phyloP scores from a whole-genome alignment of 92 coral and sea anemone species.

The Porites lobata region DNA sequence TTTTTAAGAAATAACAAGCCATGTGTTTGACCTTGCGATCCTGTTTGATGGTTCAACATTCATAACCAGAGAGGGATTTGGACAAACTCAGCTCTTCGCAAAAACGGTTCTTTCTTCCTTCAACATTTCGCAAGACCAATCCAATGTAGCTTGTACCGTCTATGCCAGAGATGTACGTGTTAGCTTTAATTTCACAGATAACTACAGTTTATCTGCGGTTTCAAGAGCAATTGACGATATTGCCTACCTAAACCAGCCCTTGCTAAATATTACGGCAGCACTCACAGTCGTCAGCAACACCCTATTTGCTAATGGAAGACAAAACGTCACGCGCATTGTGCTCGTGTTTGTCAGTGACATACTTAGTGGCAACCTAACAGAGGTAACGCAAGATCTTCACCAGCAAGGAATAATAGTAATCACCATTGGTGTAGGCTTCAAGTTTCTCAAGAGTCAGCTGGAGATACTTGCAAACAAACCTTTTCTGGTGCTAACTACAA shows the following conservation, averaged over 20 bases:
- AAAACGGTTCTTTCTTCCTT: slow-evolving; percentile 39
- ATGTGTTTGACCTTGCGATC: slow-evolving; percentile 39
- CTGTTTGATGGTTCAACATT: slow-evolving; percentile 63
- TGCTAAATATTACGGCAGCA: slow-evolving; percentile 28
- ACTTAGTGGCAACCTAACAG: slow-evolving; percentile 31
- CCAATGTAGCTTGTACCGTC: slow-evolving; percentile 62
- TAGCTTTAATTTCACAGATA: slow-evolving; percentile 51
- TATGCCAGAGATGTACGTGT: slow-evolving; percentile 35
- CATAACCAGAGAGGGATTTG: slow-evolving; percentile 44
- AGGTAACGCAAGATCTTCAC: slow-evolving; percentile 20
- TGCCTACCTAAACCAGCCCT: slow-evolving; percentile 43
- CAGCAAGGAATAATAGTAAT: slow-evolving; percentile 27
- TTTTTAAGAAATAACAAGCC: neutral
- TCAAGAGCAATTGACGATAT: slow-evolving; percentile 51
- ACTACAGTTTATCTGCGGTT: slow-evolving; percentile 36
- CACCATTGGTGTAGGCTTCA: slow-evolving; percentile 48
- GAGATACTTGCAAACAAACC: slow-evolving; percentile 36
- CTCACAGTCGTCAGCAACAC: slow-evolving; percentile 21
- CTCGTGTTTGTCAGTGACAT: slow-evolving; percentile 49
- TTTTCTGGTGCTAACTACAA: slow-evolving; percentile 15
- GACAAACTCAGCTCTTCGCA: slow-evolving; percentile 35
- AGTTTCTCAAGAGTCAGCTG: slow-evolving; percentile 16
- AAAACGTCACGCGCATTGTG: slow-evolving; percentile 32
- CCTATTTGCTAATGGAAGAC: slow-evolving; percentile 36
- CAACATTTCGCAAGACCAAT: slow-evolving; percentile 45